Evolutionary conservation across 2,797 vertebrate species (phyloP).

Genomic region (Clarias laeviceps): DNA sequence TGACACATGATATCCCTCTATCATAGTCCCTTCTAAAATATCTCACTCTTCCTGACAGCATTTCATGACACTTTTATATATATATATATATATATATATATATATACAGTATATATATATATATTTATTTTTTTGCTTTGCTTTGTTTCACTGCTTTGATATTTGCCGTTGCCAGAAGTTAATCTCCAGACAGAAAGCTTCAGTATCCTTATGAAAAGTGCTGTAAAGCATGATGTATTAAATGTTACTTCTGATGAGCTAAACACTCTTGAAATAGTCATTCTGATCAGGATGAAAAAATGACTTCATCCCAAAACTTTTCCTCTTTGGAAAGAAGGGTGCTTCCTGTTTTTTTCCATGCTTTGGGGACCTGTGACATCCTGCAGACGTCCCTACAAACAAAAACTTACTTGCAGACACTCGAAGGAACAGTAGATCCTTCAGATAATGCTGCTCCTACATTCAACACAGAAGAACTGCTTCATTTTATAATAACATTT

Average conservation of each 20-base stretch:
- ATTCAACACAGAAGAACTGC: not conserved
- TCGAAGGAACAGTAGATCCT: not conserved
- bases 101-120: not conserved
- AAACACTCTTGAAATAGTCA: not conserved
- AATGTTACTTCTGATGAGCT: constrained; percentile 18
- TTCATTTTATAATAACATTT: not conserved
- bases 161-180: not conserved
- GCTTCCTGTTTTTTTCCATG: constrained; percentile 41
- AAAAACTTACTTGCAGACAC: constrained; percentile 20
- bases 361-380: constrained; percentile 5
- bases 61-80: not conserved
- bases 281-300: not conserved
- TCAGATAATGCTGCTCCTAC: not conserved
- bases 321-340: not conserved
- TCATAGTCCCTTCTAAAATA: not conserved
- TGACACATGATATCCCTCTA: constrained; percentile 13
- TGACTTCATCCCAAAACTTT: constrained; percentile 7
- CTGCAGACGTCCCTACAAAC: not conserved
- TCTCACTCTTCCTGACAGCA: constrained; percentile 21
- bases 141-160: not conserved
- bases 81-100: not conserved
- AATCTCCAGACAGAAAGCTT: not conserved
- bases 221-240: not conserved
- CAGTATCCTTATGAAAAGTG: constrained; percentile 2
- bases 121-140: not conserved